A percentile compares a stretch with the other conserved stretches of the same genome.
Conservation (phyloP, 30 jellyfish, hydroid and myxozoan genomes). For the Mastigias papua region DNA sequence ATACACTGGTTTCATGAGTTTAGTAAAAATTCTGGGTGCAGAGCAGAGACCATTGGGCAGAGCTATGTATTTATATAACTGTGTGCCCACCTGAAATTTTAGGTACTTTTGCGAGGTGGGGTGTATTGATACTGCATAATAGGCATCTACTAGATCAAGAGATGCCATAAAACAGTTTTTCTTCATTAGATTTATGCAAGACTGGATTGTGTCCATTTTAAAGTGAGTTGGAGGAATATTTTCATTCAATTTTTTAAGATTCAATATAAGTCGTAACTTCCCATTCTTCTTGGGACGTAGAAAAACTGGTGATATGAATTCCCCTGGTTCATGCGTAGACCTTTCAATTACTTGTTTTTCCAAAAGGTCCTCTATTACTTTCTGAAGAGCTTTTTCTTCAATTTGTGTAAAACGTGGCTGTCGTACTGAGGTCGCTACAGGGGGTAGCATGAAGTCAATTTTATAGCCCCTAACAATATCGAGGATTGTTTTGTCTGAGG, state of each 20-base stretch:
- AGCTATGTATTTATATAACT: neutral
- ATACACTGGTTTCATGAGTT: neutral
- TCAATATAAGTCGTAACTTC: neutral
- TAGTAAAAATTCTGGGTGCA: neutral
- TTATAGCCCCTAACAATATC: neutral
- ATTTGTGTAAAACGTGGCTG: neutral
- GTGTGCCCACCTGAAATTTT: neutral
- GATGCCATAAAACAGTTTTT: too few species aligned
- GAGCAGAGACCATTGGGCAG: neutral
- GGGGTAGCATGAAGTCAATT: neutral
- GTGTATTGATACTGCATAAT: neutral
- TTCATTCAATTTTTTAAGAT: neutral
- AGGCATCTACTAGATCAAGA: neutral
- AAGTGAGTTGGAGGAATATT: neutral
- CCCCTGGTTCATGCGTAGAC: neutral
- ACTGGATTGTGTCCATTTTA: neutral
- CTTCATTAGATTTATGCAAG: too few species aligned
- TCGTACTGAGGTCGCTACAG: neutral
- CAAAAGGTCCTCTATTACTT: neutral
- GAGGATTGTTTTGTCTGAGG: neutral
- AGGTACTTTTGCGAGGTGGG: neutral
- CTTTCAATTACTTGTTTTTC: neutral
- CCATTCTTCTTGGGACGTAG: neutral
- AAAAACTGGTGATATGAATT: neutral
- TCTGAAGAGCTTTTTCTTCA: neutral